These are phyloP conservation scores for Microctenopoma stevenorrisi DNA, from an alignment of 2,797 vertebrate genomes.

Conservation along the genomic window DNA sequence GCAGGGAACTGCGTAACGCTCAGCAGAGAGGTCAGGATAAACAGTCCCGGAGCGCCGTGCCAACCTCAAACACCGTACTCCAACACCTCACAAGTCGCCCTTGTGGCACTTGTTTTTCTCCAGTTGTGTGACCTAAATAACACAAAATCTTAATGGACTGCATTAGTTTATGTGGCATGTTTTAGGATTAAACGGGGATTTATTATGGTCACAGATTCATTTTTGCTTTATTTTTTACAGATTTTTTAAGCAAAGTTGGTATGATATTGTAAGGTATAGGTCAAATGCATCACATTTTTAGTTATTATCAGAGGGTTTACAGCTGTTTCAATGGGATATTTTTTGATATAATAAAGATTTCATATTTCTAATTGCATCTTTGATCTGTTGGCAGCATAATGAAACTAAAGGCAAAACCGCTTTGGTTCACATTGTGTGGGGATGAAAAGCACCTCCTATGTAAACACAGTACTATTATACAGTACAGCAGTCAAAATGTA, in stretches of 20 bases:
- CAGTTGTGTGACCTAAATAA: conserved; percentile 59
- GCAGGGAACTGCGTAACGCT: conserved; percentile 4
- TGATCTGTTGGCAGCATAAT: neutral
- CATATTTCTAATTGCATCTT: neutral
- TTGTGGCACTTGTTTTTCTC: conserved; percentile 32
- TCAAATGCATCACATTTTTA: conserved; percentile 10
- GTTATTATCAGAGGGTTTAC: neutral
- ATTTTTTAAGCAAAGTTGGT: neutral
- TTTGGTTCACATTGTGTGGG: neutral
- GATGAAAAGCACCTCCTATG: too few relatives aligned
- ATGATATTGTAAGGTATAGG: neutral
- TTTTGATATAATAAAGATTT: neutral
- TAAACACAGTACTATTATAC: too few relatives aligned
- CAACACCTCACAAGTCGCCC: conserved; percentile 44
- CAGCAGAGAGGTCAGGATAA: conserved; percentile 27
- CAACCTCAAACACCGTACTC: conserved; percentile 26
- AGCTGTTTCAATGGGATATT: conserved; percentile 8
- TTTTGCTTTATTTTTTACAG: neutral
- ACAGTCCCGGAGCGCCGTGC: conserved; percentile 24
- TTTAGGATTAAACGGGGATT: neutral
- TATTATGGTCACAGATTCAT: neutral
- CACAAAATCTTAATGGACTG: conserved; percentile 2
- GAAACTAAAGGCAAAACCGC: neutral
- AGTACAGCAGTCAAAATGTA: too few relatives aligned
- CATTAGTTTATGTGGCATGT: neutral